Evolutionary conservation across 2,797 vertebrate species (phyloP).

Genomic region (Uromys caudimaculatus): DNA sequence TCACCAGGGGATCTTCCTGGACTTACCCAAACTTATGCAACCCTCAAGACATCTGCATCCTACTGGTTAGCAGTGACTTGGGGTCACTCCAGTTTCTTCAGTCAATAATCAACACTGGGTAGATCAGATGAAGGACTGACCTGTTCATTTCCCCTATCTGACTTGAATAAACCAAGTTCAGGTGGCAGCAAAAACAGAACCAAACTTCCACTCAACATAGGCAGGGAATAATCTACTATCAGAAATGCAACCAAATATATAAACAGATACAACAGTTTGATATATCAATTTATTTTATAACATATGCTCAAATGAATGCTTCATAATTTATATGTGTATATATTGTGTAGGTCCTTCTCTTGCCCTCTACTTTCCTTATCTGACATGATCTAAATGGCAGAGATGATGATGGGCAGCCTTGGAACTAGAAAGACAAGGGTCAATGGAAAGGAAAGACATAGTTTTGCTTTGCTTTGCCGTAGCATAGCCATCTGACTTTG

Average conservation of each 20-base stretch:
- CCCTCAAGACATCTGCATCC: background rate
- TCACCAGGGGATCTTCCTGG: background rate
- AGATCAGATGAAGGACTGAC: background rate
- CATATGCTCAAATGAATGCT: background rate
- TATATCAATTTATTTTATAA: conserved; percentile 12
- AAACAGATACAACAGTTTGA: background rate
- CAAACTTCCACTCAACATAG: background rate
- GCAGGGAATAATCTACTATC: background rate
- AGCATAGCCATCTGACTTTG: background rate
- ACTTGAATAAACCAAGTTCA: background rate
- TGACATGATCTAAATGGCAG: background rate
- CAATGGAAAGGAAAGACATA: background rate
- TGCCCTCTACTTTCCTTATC: background rate
- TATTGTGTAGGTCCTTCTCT: background rate
- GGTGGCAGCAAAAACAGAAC: background rate
- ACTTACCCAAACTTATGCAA: background rate
- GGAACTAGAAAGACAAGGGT: background rate
- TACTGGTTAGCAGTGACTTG: background rate
- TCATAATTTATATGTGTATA: background rate
- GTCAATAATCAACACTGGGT: background rate
- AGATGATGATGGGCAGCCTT: background rate
- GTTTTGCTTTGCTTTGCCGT: background rate
- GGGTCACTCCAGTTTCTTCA: background rate
- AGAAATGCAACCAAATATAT: background rate
- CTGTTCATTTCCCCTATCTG: background rate